A percentile compares a stretch with the other conserved stretches of the same genome.
phyloP scores from a whole-genome alignment of 37 sponge, comb jelly and placozoan genomes.

The Theonella swinhoei region DNA sequence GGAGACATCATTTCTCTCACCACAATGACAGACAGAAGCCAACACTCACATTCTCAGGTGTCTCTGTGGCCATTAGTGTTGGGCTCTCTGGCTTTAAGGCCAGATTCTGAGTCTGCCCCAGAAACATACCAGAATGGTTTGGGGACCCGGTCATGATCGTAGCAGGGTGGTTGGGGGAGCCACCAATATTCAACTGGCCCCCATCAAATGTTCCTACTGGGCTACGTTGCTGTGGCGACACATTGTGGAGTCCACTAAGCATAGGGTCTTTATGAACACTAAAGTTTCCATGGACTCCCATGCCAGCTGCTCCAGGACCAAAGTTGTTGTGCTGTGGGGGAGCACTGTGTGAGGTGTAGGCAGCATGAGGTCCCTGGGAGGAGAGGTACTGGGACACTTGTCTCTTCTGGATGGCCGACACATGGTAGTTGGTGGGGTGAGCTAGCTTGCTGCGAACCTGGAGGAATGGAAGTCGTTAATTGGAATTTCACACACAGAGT shows the following conservation, averaged over 20 bases:
- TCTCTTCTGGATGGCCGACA: conserved; percentile 44
- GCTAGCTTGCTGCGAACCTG: conserved; percentile 73
- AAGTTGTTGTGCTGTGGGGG: conserved; percentile 31
- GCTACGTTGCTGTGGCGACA: conserved; percentile 1
- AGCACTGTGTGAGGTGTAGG: conserved; percentile 41
- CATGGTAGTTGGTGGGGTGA: conserved; percentile 77
- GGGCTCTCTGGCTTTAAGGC: conserved; percentile 54
- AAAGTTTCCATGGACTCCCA: not conserved
- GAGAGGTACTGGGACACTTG: conserved; percentile 61
- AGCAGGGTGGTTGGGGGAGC: not conserved
- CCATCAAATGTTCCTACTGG: not conserved
- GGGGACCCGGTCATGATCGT: not conserved
- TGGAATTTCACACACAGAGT: not conserved
- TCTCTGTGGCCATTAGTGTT: conserved; percentile 56
- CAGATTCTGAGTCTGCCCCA: not conserved
- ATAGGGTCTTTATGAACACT: conserved; percentile 56
- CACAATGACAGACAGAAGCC: not conserved
- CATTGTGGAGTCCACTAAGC: conserved; percentile 29
- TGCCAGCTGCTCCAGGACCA: not conserved
- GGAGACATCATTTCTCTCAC: too few relatives aligned
- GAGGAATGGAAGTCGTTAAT: not conserved
- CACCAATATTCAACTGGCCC: not conserved
- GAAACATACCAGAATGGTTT: conserved; percentile 9
- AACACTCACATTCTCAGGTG: conserved; percentile 39
- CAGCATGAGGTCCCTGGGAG: not conserved